These are phyloP conservation scores for Zaprionus kolodkinae DNA, from an alignment of 1,140 invertebrate genomes.

Conservation along the genomic window DNA sequence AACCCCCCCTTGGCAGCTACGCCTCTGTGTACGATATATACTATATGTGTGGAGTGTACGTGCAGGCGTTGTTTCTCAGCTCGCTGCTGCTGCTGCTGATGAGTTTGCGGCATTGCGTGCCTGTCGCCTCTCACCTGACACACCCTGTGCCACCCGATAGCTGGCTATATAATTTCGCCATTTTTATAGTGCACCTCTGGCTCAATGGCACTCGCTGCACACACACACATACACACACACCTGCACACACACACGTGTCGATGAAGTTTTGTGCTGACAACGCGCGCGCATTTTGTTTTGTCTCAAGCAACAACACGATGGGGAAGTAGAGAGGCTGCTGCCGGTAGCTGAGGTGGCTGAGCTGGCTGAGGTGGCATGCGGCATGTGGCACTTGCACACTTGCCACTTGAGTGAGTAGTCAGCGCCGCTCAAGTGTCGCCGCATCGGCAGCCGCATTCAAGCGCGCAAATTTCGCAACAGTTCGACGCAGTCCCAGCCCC, in stretches of 20 bases:
- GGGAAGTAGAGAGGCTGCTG: no score
- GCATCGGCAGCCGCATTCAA: conserved; percentile 16
- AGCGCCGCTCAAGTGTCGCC: conserved; percentile 20
- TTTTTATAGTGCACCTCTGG: conserved; percentile 70
- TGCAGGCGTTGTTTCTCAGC: conserved; percentile 36
- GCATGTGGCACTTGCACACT: conserved; percentile 15
- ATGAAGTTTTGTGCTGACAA: conserved; percentile 70
- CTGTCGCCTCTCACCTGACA: not conserved
- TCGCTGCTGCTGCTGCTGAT: conserved; percentile 34
- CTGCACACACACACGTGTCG: conserved; percentile 5
- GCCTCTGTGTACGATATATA: conserved; percentile 1
- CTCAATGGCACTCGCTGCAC: conserved; percentile 20
- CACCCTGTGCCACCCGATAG: conserved; percentile 36
- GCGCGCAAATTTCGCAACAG: conserved; percentile 35
- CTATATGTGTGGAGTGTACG: conserved; percentile 51
- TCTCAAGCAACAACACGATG: conserved; percentile 33
- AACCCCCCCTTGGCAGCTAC: not conserved
- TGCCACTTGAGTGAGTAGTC: conserved; percentile 46
- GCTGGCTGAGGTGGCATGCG: not conserved
- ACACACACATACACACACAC: not conserved
- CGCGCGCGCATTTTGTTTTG: conserved; percentile 49
- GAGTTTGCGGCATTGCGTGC: conserved; percentile 56
- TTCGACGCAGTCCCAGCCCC: conserved; percentile 19
- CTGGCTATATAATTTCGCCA: conserved; percentile 72
- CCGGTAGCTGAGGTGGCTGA: not conserved